Evolutionary conservation across 2,888 invertebrate genomes (phyloP).

Genomic region (Embidobia sp.): DNA sequence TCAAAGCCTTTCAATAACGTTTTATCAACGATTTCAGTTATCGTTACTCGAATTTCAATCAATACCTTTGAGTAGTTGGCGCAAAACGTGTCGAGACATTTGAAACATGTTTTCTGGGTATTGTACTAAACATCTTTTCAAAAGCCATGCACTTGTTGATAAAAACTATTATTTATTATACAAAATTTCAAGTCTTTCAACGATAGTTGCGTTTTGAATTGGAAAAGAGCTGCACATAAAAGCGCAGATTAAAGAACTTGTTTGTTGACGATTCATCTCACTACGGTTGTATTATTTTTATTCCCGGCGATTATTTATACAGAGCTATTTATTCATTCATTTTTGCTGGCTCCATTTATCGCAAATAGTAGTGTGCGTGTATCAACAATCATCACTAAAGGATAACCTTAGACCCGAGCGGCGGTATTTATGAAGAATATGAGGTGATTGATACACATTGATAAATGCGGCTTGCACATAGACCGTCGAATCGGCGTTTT

Average conservation of each 20-base stretch:
- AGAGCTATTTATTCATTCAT: constrained; percentile 57
- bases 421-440: constrained; percentile 50
- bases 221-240: no score
- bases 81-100: no score
- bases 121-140: no score
- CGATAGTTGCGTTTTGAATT: no score
- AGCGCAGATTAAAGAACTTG: neutral
- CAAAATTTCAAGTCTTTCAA: no score
- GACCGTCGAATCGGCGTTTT: neutral
- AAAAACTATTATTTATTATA: no score
- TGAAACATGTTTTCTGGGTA: no score
- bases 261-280: constrained; percentile 18
- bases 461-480: constrained; percentile 27
- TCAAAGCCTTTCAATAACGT: constrained; percentile 12
- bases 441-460: constrained; percentile 53
- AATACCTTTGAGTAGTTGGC: no score
- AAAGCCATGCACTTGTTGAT: no score
- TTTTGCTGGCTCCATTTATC: constrained; percentile 50
- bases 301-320: constrained; percentile 41
- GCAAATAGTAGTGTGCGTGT: constrained; percentile 49
- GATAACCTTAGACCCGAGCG: constrained; percentile 54
- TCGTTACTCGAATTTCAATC: no score
- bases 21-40: neutral
- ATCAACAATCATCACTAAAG: constrained; percentile 41
- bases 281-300: constrained; percentile 26